Evolutionary conservation across 2,797 vertebrate genomes (phyloP), one percentile per base, ranked within the genome.

Genomic region (Adrianichthys oophorus): DNA sequence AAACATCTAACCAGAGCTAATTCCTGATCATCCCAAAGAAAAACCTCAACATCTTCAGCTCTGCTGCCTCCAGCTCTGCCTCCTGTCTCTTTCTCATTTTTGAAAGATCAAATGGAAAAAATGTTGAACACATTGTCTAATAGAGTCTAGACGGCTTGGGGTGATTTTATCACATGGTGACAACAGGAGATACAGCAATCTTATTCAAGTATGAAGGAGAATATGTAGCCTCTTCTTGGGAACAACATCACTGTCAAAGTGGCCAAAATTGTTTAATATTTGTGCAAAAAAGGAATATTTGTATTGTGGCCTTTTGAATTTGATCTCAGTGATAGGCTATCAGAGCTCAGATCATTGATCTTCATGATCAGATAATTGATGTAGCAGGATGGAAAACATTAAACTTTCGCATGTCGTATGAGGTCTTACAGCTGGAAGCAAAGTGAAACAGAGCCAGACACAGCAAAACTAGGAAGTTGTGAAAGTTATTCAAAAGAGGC

Each of bases 221-320:
- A 37, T 12, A 12, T 37, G 32, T 37, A 37, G 3, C 10, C 62
- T 52, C 49, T 76, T 72, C 59, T 73, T 12, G 70, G 74, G 79
- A 82, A 59, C 66, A 78, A 60, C 51, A 50, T 59, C 56, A 62
- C 62, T 74, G 74, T 75, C 72, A 7, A 7, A 29, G 4, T 5
- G 4, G 24, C 4, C 24, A 61, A 40, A 65, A 62, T 74, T 37
- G 10, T 37, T 37, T 37, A 37, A 37, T 10, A 12, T 13, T 37
- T 37, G 10, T 37, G 10, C 10, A 12, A 37, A 37, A 37, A 10
- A 37, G 12, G 32, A 10, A 37, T 13, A 37, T 37, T 6, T 6
- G 26, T 1, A 26, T 7, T 7, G 26, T 7, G 5, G 26, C 7
- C 5, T 26, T 62, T 21, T 58, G 52, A 59, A 18, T 19, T 18